phyloP scores from a whole-genome alignment of 2,797 vertebrate genomes.

The Leptatherina wallacei region DNA sequence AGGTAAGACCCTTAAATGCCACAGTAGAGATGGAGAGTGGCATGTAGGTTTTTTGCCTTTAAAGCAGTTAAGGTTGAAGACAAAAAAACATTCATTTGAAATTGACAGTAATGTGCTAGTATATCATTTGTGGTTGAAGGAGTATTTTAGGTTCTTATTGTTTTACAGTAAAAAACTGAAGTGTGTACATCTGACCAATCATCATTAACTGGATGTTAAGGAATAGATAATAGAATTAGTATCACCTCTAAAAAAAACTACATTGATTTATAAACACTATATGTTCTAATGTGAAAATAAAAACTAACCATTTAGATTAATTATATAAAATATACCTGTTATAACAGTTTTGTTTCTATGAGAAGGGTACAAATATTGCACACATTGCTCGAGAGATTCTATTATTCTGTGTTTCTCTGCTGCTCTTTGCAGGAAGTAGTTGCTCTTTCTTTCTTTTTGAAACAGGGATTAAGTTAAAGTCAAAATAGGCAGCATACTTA shows the following conservation, averaged over 20 bases:
- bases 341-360: background rate
- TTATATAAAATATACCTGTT: background rate
- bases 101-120: background rate
- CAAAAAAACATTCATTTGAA: background rate
- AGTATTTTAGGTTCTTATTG: background rate
- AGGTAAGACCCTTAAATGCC: constrained; percentile 63
- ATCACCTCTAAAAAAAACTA: no score
- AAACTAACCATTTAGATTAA: background rate
- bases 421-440: background rate
- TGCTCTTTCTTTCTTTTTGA: no score
- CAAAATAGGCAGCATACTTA: background rate
- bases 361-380: background rate
- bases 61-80: no score
- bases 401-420: background rate
- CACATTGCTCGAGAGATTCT: background rate
- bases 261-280: background rate
- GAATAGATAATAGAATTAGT: background rate
- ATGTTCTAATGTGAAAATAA: background rate
- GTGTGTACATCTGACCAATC: background rate
- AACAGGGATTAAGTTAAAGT: background rate
- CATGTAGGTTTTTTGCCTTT: background rate
- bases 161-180: constrained; percentile 2
- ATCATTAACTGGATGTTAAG: background rate
- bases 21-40: background rate
- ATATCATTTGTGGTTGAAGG: no score